Base-by-base conservation (phyloP, 2,888 invertebrate genomes). In the Drosophila anomalata region DNA sequence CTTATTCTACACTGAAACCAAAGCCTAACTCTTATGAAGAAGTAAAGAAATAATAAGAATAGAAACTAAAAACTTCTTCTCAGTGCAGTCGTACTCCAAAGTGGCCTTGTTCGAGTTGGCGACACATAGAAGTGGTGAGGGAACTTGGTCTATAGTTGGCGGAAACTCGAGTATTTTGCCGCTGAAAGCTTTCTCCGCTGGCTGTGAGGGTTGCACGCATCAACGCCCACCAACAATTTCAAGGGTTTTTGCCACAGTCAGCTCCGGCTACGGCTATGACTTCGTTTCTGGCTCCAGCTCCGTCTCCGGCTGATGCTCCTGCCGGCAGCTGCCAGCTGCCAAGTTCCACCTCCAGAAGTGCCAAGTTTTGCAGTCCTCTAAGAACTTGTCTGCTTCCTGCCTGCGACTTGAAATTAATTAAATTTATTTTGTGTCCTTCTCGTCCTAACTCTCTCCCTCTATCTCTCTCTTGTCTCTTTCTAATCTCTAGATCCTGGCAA, bases 141-240 rank as follows among this genome's bases (percentile, higher is more conserved):
- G 20, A 42, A 36, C 53, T 51, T 55, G 55, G 66, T 62, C 52
- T 70, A 60, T 67, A 67, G 77, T 68, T 74, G 74, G 78, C 84
- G 87, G 87, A 88, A 88, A 80, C 78, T 77, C 57, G 59, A 79
- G 78, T 76, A 81, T 88, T 88, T 89, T 89, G 89, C 87, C 78
- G 76, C 88, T 89, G 87, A 87, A 89, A 89, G 80, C 83, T 85
- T 83, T 79, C 72, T 70, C 62, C 78, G 60, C 67, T 63, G 66
- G 54, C 63, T 65, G 63, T 77, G 84, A 81, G 90, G 90, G 90
- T 89, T 89, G 89, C 82, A 89, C 89, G 90, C 90, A 90, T 90
- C 90, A 89, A 90, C 90, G 90, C 90, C 90, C 88, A 79, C 76
- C 77, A 86, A 89, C 86, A 87, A 85, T 85, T 79, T 88, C 74